phyloP scores from a whole-genome alignment of 1,140 invertebrate genomes.

The Diuraphis noxia region DNA sequence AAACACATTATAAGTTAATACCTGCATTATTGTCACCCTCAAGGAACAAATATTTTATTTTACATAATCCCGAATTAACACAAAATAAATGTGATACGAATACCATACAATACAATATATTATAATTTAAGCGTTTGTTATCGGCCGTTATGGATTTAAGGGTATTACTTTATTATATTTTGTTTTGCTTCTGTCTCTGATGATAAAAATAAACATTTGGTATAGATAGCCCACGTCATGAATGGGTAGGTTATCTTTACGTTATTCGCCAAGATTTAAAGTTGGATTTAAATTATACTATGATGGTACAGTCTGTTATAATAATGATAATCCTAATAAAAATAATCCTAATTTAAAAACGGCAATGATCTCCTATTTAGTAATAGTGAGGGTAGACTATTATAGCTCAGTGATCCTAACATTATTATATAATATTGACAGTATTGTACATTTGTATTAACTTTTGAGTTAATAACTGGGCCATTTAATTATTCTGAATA shows the following conservation, averaged over 20 bases:
- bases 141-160: background rate
- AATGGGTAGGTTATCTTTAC: background rate
- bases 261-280: background rate
- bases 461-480: too few species aligned
- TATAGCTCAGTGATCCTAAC: too few species aligned
- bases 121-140: background rate
- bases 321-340: too few species aligned
- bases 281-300: too few species aligned
- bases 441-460: too few species aligned
- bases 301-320: too few species aligned
- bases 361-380: too few species aligned
- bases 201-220: background rate
- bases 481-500: too few species aligned
- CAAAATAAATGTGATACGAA: background rate
- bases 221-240: background rate
- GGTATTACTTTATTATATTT: background rate
- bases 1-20: constrained; percentile 11
- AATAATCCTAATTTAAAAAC: too few species aligned
- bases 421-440: too few species aligned
- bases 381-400: too few species aligned
- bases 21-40: background rate
- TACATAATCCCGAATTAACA: background rate
- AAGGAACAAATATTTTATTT: background rate
- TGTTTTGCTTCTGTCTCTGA: background rate
- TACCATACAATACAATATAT: background rate